Conservation (phyloP, 2,113 vertebrate genomes). For the Plestiodon gilberti region DNA sequence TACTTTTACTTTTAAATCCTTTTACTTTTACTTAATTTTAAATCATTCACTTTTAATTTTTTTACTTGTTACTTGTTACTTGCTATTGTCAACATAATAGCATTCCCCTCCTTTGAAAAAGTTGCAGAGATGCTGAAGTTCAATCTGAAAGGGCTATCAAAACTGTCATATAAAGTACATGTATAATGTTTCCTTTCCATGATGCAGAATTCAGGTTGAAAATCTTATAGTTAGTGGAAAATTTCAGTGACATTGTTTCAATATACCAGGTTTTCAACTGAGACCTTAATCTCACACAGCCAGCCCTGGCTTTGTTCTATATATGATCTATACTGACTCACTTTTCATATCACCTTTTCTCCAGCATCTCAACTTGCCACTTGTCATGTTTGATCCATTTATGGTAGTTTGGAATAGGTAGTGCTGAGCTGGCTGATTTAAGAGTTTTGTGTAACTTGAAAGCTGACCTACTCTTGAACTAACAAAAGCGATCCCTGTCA, state of each 20-base stretch:
- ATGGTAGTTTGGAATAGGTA: background rate
- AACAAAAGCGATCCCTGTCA: background rate
- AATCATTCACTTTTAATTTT: too few species aligned
- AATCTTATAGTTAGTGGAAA: background rate
- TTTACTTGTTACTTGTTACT: background rate
- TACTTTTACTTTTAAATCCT: conserved; percentile 7
- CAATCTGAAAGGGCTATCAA: conserved; percentile 1
- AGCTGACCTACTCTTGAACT: background rate
- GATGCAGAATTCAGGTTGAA: background rate
- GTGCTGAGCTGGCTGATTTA: background rate
- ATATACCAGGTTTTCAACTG: background rate
- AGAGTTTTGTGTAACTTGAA: background rate
- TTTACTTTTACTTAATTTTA: too few species aligned
- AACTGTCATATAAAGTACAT: background rate
- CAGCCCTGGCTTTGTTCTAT: background rate
- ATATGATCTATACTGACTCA: background rate
- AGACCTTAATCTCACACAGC: background rate
- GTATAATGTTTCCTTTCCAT: background rate
- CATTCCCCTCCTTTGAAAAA: conserved; percentile 18
- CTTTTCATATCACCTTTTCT: conserved; percentile 17
- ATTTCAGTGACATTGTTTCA: background rate
- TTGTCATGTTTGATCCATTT: background rate
- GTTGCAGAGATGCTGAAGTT: conserved; percentile 17
- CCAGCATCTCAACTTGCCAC: background rate
- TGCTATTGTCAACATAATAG: conserved; percentile 10